A percentile compares a stretch with the other conserved stretches of the same genome.
phyloP scores from a whole-genome alignment of 2,888 invertebrate genomes.

The Lasioglossum malachurum region DNA sequence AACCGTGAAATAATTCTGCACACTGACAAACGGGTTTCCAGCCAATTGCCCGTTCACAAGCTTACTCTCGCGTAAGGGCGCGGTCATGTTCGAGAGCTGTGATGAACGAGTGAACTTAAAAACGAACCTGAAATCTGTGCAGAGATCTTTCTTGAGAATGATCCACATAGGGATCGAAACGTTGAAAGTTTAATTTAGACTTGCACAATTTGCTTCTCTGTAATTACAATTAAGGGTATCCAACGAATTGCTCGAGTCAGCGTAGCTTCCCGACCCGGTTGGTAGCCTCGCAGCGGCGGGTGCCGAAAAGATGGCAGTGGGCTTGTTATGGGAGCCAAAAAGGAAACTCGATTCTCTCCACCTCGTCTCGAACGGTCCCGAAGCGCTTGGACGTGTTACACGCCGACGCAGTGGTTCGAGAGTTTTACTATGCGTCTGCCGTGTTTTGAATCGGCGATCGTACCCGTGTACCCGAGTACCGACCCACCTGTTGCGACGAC shows the following conservation, averaged over 20 bases:
- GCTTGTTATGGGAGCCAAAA: not conserved
- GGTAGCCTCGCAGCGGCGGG: not conserved
- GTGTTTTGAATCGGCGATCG: not conserved
- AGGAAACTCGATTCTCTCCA: not conserved
- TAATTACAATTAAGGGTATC: too few relatives aligned
- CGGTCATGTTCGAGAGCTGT: too few relatives aligned
- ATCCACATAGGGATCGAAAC: too few relatives aligned
- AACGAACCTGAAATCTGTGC: too few relatives aligned
- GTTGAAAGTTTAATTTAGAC: too few relatives aligned
- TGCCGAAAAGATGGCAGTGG: not conserved
- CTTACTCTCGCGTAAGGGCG: not conserved
- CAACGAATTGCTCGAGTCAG: not conserved
- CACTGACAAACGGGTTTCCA: not conserved
- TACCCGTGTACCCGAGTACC: not conserved
- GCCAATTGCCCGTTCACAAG: too few relatives aligned
- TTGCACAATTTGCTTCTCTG: too few relatives aligned
- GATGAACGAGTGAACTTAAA: too few relatives aligned
- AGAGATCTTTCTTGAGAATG: too few relatives aligned
- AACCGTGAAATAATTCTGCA: too few relatives aligned
- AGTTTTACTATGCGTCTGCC: not conserved
- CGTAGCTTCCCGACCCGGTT: not conserved
- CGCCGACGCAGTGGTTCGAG: not conserved
- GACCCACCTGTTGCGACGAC: conserved; percentile 1
- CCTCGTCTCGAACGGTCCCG: not conserved
- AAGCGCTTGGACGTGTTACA: not conserved